These are phyloP conservation scores for Pocillopora meandrina DNA, from an alignment of 92 coral and sea anemone genomes.

Conservation along the genomic window DNA sequence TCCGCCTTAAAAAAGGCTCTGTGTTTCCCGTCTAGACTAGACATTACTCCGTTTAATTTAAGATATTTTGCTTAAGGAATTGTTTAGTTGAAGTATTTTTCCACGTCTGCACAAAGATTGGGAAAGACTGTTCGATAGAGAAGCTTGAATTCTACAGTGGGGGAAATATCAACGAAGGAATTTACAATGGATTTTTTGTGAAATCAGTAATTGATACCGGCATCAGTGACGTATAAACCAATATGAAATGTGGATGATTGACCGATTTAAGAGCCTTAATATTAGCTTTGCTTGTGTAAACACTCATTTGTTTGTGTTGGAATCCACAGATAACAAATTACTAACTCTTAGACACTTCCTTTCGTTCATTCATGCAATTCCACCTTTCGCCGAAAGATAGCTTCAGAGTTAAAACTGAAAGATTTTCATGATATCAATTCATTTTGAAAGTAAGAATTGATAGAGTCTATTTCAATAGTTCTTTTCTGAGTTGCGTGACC, in stretches of 20 bases:
- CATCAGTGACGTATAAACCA: not conserved
- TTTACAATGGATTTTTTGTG: no score
- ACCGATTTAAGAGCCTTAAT: not conserved
- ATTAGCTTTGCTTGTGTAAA: not conserved
- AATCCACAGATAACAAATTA: not conserved
- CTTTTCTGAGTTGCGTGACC: not conserved
- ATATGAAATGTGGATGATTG: not conserved
- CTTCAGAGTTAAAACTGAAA: not conserved
- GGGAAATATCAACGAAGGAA: no score
- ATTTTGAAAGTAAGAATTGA: not conserved
- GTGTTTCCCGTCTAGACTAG: slow-evolving; percentile 7
- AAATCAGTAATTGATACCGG: not conserved
- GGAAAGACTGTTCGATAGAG: no score
- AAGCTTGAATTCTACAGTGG: no score
- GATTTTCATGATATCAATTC: not conserved
- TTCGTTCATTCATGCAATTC: not conserved
- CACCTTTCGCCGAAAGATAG: not conserved
- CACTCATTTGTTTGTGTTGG: not conserved
- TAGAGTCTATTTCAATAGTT: not conserved
- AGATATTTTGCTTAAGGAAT: not conserved
- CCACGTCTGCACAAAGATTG: no score
- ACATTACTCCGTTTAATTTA: not conserved
- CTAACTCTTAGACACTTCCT: not conserved
- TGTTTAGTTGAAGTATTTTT: not conserved
- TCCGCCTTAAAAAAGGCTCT: slow-evolving; percentile 10